Evolutionary conservation across 1,140 invertebrate species (phyloP), one percentile per base, ranked within the genome.

Genomic region (Aphelenchoides fujianensis): DNA sequence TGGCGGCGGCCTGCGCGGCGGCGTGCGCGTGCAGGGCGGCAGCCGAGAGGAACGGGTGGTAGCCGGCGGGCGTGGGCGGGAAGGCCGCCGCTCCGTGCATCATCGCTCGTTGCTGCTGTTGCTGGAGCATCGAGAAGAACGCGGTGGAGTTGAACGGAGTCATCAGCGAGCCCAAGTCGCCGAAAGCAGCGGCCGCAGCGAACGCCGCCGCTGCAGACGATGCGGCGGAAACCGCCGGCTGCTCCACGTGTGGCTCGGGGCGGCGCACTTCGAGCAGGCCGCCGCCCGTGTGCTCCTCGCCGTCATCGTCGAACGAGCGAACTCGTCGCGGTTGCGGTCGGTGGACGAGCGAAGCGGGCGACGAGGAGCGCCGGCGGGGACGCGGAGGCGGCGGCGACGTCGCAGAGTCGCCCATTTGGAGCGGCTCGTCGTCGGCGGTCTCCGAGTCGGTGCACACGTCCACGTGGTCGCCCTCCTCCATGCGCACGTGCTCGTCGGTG

Each of bases 81-180:
- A 48, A 48, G 12, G 41, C 28, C 23, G 34, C 32, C 37, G 32
- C 63, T 12, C 36, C 27, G 0, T 36, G 16, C 7, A 7, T 5
- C 19, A 19, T 19, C 7, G 48, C 30, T 32, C 23, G 32, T 23
- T 31, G 35, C 27, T 74, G 32, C 48, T 68, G 35, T 34, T 34
- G 62, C 41, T 80, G 78, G 23, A 79, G 62, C 71, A 79, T 63
- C 36, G 67, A 66, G 23, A 79, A 63, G 41, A 79, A 71, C 1
- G 79, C 75, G 12, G 37, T 59, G 19, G 78, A 34, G 19, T 73
- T 78, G 54, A 79, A 79, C 5, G 78, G 78, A 34, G 72, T 79
- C 1, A 79, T 70, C 54, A 70, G 41, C n/a, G 76, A 72, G n/a
- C 78, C 68, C 70, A 81, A 48, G 30, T 82, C 74, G 54, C 48